Percentiles rank a stretch among this genome's conserved stretches.
Evolutionary conservation across 2,113 vertebrate genomes (phyloP).

Genomic region (Carettochelys insculpta): DNA sequence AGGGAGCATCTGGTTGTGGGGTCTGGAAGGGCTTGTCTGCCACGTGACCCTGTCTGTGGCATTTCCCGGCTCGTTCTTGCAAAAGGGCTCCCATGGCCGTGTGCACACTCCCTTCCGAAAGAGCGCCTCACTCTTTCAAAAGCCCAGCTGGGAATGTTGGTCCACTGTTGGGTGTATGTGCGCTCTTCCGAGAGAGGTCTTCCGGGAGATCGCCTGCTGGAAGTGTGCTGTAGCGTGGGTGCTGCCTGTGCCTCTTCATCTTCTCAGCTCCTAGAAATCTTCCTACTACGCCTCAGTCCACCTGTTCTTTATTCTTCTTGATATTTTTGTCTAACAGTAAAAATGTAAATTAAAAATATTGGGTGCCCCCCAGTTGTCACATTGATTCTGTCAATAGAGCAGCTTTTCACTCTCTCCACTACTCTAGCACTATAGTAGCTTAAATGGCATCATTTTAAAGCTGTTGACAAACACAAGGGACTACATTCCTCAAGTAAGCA

Average conservation of each 20-base stretch:
- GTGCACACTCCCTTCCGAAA: too few relatives aligned
- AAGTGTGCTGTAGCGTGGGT: too few relatives aligned
- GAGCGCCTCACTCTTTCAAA: too few relatives aligned
- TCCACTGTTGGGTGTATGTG: too few relatives aligned
- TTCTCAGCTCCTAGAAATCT: neutral
- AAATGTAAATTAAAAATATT: neutral
- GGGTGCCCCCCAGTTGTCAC: neutral
- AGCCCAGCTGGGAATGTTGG: too few relatives aligned
- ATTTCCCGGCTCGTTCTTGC: too few relatives aligned
- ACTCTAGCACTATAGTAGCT: neutral
- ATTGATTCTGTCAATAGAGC: neutral
- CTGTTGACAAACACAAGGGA: neutral
- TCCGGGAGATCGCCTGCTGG: too few relatives aligned
- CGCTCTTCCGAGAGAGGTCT: too few relatives aligned
- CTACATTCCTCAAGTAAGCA: neutral
- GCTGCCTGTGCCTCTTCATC: neutral
- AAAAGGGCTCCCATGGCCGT: too few relatives aligned
- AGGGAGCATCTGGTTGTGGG: too few relatives aligned
- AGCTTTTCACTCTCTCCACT: neutral
- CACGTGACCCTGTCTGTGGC: too few relatives aligned
- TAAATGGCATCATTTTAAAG: neutral
- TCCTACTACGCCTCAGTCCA: rapidly evolving
- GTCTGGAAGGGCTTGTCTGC: too few relatives aligned
- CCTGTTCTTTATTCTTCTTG: neutral
- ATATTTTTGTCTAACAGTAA: neutral